Evolutionary conservation across 1,140 invertebrate genomes (phyloP).

Genomic region (Onthophagus taurus): DNA sequence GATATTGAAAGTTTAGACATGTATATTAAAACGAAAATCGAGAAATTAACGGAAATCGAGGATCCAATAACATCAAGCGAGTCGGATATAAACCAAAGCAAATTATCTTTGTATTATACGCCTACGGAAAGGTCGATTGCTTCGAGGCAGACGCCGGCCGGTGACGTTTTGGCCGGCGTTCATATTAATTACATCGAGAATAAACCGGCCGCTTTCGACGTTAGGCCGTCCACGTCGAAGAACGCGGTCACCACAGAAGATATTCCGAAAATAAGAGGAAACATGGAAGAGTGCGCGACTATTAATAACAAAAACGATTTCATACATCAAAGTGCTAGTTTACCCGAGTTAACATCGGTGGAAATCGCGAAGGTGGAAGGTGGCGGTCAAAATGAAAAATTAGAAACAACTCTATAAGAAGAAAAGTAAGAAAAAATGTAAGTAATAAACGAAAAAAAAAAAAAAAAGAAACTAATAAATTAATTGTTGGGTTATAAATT

Average conservation of each 20-base stretch:
- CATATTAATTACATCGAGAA: conserved; percentile 34
- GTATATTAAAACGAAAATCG: conserved; percentile 56
- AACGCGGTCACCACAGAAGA: neutral
- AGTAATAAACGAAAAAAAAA: too few species aligned
- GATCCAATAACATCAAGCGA: conserved; percentile 30
- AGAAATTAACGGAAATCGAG: conserved; percentile 38
- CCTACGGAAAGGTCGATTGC: conserved; percentile 52
- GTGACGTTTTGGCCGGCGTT: conserved; percentile 24
- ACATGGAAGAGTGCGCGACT: conserved; percentile 4
- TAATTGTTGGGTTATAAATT: too few species aligned
- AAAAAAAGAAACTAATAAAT: too few species aligned
- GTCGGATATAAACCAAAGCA: conserved; percentile 42
- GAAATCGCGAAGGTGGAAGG: too few species aligned
- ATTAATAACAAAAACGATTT: neutral
- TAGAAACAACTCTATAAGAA: too few species aligned
- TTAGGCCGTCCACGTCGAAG: conserved; percentile 3
- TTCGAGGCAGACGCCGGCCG: conserved; percentile 21
- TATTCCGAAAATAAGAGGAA: conserved; percentile 1
- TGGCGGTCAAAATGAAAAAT: too few species aligned
- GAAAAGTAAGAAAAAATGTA: too few species aligned
- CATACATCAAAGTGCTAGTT: conserved; percentile 18
- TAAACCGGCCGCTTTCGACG: conserved; percentile 15
- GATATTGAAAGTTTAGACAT: conserved; percentile 49
- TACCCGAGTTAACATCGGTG: conserved; percentile 18
- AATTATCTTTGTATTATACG: conserved; percentile 67